Evolutionary conservation across 2,888 invertebrate species (phyloP), one percentile per base, ranked within the genome.

Genomic region (Protonemura montana): DNA sequence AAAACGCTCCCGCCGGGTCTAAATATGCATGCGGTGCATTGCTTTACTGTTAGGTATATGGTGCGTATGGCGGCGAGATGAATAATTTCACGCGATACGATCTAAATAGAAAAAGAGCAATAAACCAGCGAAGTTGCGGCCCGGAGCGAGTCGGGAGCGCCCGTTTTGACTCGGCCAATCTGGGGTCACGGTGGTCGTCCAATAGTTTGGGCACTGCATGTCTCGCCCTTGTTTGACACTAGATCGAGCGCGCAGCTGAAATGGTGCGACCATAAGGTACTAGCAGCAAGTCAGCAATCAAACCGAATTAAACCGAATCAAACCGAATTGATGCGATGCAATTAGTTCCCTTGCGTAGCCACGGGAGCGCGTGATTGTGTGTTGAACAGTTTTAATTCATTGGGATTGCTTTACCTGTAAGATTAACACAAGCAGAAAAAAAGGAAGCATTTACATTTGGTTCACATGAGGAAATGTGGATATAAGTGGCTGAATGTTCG

Each of bases 81-180:
- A 59, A 59, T 59, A 59, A 59, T 59, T 59, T 59, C 59, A 21
- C 21, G 7, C 59, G 59, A 59, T 59, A 59, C 59, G 21, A 59
- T 59, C 59, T 59, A 21, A 59, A 59, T 59, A 59, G 59, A 59
- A 59, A 59, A 59, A 59, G 59, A 59, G 59, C 59, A 59, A 59
- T 59, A 59, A 59, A 59, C n/a, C n/a, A n/a, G n/a, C n/a, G n/a
- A n/a, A n/a, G n/a, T n/a, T n/a, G n/a, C n/a, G n/a, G n/a, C n/a
- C n/a, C n/a, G n/a, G n/a, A n/a, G n/a, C n/a, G n/a, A n/a, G n/a
- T n/a, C n/a, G n/a, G n/a, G n/a, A n/a, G n/a, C n/a, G n/a, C n/a
- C n/a, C n/a, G n/a, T n/a, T n/a, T 35, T 35, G 35, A 10, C 35
- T 35, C 10, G 35, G 35, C 35, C 35, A 35, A n/a, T n/a, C n/a